phyloP scores from a whole-genome alignment of 2,113 vertebrate species.

The Bucco capensis region DNA sequence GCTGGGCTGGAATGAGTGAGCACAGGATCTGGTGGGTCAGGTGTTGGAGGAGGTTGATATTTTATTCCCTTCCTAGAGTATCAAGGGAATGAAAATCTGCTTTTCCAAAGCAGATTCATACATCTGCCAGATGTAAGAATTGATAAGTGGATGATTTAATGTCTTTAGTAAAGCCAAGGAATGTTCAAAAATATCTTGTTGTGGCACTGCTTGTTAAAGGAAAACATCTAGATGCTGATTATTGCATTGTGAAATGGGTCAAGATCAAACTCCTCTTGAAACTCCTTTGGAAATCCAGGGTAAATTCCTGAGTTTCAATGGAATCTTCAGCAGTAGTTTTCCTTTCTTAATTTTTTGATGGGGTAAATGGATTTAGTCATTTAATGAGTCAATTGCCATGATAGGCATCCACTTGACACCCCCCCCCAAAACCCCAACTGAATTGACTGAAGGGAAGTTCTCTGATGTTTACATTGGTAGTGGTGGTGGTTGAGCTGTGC shows the following conservation, averaged over 20 bases:
- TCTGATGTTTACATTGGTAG: no score
- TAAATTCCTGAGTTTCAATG: background rate
- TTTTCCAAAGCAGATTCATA: no score
- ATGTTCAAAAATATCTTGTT: background rate
- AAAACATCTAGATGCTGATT: background rate
- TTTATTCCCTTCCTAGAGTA: no score
- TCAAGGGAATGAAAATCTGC: background rate
- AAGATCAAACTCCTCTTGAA: background rate
- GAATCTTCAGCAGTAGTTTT: background rate
- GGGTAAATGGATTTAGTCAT: background rate
- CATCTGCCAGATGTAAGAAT: no score
- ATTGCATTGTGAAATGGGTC: background rate
- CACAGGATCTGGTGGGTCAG: no score
- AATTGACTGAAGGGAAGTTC: background rate
- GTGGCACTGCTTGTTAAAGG: background rate
- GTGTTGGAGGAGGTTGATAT: background rate
- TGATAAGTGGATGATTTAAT: background rate
- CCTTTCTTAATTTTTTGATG: background rate
- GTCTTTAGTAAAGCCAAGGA: background rate
- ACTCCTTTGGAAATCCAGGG: background rate
- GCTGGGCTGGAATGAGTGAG: background rate
- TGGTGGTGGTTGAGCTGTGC: no score
- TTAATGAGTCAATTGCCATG: background rate
- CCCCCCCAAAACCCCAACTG: background rate
- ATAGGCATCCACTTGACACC: background rate